These are phyloP conservation scores for Smutsia temminckii DNA, from an alignment of 2,797 vertebrate genomes.

Conservation along the genomic window DNA sequence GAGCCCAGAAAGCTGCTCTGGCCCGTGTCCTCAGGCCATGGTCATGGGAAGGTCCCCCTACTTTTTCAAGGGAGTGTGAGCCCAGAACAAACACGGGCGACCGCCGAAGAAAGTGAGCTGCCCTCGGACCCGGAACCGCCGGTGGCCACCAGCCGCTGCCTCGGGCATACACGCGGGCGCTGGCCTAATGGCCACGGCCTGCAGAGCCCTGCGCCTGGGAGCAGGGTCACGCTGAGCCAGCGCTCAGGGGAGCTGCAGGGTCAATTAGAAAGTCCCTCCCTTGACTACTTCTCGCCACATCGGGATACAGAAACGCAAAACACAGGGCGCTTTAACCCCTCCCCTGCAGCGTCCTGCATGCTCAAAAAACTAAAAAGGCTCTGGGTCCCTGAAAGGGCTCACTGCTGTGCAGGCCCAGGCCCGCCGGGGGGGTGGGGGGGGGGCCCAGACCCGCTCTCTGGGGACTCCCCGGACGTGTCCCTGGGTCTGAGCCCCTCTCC, in stretches of 20 bases:
- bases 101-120: rapidly evolving
- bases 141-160: rapidly evolving
- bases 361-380: constrained; percentile 68
- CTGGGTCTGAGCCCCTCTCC: no score
- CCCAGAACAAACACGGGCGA: rapidly evolving
- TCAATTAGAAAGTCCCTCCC: constrained; percentile 51
- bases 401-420: background rate
- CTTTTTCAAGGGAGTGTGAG: rapidly evolving
- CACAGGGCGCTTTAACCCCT: constrained; percentile 80
- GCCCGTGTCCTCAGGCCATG: rapidly evolving
- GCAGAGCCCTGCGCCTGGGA: background rate
- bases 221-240: background rate
- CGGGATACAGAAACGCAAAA: constrained; percentile 78
- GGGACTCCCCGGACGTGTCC: no score
- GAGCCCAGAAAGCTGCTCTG: background rate
- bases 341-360: constrained; percentile 64
- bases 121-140: rapidly evolving
- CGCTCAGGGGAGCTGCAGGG: background rate
- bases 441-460: background rate
- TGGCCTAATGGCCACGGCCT: background rate
- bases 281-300: constrained; percentile 68
- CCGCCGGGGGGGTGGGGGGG: background rate
- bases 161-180: rapidly evolving
- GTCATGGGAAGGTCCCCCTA: rapidly evolving
- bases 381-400: background rate